phyloP scores from a whole-genome alignment of 2,797 vertebrate genomes.

The Clarias fuscus region DNA sequence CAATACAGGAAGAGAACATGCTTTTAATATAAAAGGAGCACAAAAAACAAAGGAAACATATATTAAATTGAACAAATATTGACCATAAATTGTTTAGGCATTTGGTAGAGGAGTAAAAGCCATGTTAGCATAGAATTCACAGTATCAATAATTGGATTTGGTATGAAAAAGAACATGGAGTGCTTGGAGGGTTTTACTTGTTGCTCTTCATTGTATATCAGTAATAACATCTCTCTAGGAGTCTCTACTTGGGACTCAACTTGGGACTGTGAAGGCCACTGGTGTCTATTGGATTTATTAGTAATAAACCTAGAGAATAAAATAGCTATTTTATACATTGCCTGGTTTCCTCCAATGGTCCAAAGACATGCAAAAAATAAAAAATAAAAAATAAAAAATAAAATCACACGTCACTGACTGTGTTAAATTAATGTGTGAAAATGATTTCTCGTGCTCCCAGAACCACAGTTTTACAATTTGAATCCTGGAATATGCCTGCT shows the following conservation, averaged over 20 bases:
- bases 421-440: too few relatives aligned
- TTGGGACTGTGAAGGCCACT: too few relatives aligned
- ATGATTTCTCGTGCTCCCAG: too few relatives aligned
- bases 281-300: too few relatives aligned
- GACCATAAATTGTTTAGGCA: conserved; percentile 14
- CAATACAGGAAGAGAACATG: conserved; percentile 20
- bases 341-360: too few relatives aligned
- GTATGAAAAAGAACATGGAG: conserved; percentile 22
- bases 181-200: neutral
- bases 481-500: too few relatives aligned
- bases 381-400: too few relatives aligned
- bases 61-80: conserved; percentile 26
- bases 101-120: conserved; percentile 13
- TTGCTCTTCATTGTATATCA: neutral
- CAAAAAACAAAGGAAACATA: conserved; percentile 8
- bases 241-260: too few relatives aligned
- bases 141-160: conserved; percentile 17
- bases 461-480: too few relatives aligned
- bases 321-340: neutral
- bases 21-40: conserved; percentile 25
- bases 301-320: neutral
- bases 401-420: too few relatives aligned
- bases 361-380: too few relatives aligned
- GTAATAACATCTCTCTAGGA: neutral
- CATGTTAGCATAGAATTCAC: neutral